phyloP scores from a whole-genome alignment of 2,113 vertebrate genomes.

The Oncorhynchus mykiss region DNA sequence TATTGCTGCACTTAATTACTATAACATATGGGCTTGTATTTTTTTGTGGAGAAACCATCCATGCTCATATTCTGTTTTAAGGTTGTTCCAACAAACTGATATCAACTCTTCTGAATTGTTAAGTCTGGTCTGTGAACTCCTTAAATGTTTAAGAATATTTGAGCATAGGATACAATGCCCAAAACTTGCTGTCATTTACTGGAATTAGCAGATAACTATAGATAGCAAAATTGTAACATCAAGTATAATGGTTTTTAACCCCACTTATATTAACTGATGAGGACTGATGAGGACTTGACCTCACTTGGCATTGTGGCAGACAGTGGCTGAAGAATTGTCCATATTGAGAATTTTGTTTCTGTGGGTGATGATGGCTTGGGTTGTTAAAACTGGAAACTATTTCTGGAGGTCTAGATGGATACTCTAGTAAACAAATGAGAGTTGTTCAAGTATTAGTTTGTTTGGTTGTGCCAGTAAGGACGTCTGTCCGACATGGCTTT shows the following conservation, averaged over 20 bases:
- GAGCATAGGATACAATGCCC: conserved; percentile 57
- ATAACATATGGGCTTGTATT: conserved; percentile 52
- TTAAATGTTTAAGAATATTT: conserved; percentile 26
- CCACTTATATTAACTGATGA: conserved; percentile 29
- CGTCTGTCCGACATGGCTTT: conserved; percentile 9
- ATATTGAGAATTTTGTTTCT: conserved; percentile 2
- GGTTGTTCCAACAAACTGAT: conserved; percentile 22
- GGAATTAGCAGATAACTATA: conserved; percentile 34
- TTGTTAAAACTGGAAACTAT: conserved; percentile 9
- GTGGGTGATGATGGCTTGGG: background rate
- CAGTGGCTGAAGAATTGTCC: background rate
- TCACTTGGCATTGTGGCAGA: background rate
- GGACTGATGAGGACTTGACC: background rate
- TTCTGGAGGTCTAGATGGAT: background rate
- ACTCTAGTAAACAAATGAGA: conserved; percentile 14
- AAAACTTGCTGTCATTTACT: conserved; percentile 51
- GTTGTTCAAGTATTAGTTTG: conserved; percentile 3
- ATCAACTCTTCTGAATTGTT: background rate
- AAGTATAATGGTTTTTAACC: conserved; percentile 15
- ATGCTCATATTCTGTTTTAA: conserved; percentile 32
- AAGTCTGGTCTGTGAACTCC: conserved; percentile 8
- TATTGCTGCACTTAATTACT: conserved; percentile 66
- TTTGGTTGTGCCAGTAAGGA: conserved; percentile 6
- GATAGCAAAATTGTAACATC: conserved; percentile 16
- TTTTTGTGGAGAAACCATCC: conserved; percentile 28